Evolutionary conservation across 2,797 vertebrate species (phyloP).

Genomic region (Distichodus sexfasciatus): DNA sequence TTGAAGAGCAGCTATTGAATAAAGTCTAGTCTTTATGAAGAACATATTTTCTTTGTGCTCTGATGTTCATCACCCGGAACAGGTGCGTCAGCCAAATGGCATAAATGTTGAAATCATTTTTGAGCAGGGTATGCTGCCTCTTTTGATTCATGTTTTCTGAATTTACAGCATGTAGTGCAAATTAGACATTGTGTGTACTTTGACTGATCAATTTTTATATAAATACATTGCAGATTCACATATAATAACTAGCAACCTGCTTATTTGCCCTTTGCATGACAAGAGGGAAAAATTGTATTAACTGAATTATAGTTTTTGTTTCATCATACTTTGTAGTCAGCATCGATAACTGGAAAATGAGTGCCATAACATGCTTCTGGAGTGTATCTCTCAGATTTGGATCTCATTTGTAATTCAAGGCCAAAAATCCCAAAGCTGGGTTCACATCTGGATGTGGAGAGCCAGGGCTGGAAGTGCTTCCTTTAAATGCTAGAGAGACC

Average conservation of each 20-base stretch:
- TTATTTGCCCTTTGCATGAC: not conserved
- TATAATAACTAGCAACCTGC: not conserved
- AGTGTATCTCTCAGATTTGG: conserved; percentile 9
- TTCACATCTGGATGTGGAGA: conserved; percentile 23
- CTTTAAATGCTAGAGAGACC: conserved; percentile 33
- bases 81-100: too few relatives aligned
- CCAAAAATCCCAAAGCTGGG: conserved; percentile 13
- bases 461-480: conserved; percentile 10
- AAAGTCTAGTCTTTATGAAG: too few relatives aligned
- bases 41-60: too few relatives aligned
- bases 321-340: not conserved
- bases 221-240: too few relatives aligned
- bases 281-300: not conserved
- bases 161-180: too few relatives aligned
- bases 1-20: too few relatives aligned
- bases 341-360: conserved; percentile 14
- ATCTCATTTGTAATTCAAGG: conserved; percentile 16
- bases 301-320: not conserved
- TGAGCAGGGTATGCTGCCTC: too few relatives aligned
- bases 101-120: too few relatives aligned
- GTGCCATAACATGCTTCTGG: conserved; percentile 18
- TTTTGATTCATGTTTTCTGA: too few relatives aligned
- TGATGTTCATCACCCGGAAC: too few relatives aligned
- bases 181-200: too few relatives aligned
- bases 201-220: too few relatives aligned